Evolutionary conservation across 2,888 invertebrate genomes (phyloP), one percentile per base, ranked within the genome.

Genomic region (Idaea biselata): DNA sequence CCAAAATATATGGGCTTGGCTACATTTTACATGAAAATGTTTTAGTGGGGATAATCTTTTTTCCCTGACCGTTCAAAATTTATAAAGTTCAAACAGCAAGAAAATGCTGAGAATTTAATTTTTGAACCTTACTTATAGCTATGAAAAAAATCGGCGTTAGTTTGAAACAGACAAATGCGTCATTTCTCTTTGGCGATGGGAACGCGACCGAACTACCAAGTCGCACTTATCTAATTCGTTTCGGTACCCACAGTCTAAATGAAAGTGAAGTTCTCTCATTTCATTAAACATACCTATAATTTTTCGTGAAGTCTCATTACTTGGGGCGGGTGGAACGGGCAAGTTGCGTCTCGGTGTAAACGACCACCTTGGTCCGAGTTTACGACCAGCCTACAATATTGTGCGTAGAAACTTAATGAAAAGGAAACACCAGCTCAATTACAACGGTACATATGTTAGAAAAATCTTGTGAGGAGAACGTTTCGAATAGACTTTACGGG

Each of bases 401-500:
- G 89, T 87, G 87, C 89, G 89, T 88, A 81, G 82, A 80, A 84
- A 84, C 85, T 87, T 89, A 89, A 90, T 90, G 87, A 88, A 88
- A 88, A 84, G 84, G 84, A 85, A 88, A 87, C 82, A 79, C 79
- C 77, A 72, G 68, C 73, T 76, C 80, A 80, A 84, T 82, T 82
- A 78, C 78, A 60, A 58, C 63, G 61, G 70, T 66, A 76, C 73
- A 75, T 70, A 73, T 72, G 73, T 73, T 71, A 76, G 73, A 76
- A 77, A 79, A 81, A 81, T 68, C 67, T 72, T 68, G 72, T 74
- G 71, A 67, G 44, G 6, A 75, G 73, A 72, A 63, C 63, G 58
- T 60, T 67, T 63, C 64, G 68, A 69, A 68, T 64, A 62, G 66
- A 44, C 44, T 8, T 44, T 44, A 44, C 44, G 6, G 44, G 44